These are phyloP conservation scores for Silurus asotus DNA, from an alignment of 2,113 vertebrate genomes.

Conservation along the genomic window DNA sequence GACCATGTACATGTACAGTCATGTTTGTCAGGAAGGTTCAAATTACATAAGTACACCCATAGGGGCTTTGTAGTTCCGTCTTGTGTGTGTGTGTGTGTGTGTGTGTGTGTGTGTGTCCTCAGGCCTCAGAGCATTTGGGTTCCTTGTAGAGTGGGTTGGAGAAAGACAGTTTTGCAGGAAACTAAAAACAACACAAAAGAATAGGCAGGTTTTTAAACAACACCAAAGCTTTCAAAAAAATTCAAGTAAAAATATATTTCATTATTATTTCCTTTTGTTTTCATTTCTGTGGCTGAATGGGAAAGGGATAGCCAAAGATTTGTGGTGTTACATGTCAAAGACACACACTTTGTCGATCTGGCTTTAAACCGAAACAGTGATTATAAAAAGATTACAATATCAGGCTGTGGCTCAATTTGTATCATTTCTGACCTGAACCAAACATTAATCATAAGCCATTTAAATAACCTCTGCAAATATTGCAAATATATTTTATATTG, in stretches of 20 bases:
- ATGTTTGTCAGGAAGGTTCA: constrained; percentile 29
- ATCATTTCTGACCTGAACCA: neutral
- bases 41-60: constrained; percentile 37
- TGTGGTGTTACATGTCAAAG: neutral
- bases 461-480: neutral
- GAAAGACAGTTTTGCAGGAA: constrained; percentile 66
- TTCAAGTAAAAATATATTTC: neutral
- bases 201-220: constrained; percentile 4
- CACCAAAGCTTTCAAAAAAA: neutral
- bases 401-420: neutral
- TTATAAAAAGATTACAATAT: neutral
- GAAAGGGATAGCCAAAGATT: neutral
- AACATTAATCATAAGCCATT: neutral
- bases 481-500: too few relatives aligned
- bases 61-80: neutral
- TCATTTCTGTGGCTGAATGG: neutral
- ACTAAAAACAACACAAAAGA: constrained; percentile 55
- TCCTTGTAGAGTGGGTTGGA: constrained; percentile 71
- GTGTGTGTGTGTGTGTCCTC: constrained; percentile 49
- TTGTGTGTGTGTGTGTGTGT: constrained; percentile 15
- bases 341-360: neutral
- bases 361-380: neutral
- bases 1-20: constrained; percentile 37
- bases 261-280: neutral
- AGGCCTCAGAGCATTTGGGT: constrained; percentile 62